Percentiles rank a stretch among this genome's conserved stretches.
Evolutionary conservation across 1,140 invertebrate species (phyloP).

Genomic region (Dendrolimus kikuchii): DNA sequence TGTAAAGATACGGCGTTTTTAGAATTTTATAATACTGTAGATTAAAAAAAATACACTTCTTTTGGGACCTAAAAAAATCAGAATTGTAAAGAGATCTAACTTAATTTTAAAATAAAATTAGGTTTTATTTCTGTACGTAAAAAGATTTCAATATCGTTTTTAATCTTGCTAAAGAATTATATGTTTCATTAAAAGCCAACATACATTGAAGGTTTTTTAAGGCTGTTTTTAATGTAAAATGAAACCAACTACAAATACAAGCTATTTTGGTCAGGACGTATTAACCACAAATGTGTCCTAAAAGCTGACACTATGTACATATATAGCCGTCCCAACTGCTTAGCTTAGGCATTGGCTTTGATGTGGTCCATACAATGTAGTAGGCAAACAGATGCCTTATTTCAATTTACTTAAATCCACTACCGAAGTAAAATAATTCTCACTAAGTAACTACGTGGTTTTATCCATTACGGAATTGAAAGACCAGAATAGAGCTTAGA

Average conservation of each 20-base stretch:
- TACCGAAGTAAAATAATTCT: neutral
- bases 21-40: too few relatives aligned
- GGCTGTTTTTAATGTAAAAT: constrained; percentile 61
- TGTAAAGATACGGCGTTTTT: too few relatives aligned
- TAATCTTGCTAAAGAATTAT: too few relatives aligned
- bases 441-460: neutral
- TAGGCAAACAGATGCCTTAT: constrained; percentile 32
- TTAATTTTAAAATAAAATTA: too few relatives aligned
- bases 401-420: constrained; percentile 18
- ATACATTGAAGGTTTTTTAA: constrained; percentile 30
- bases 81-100: too few relatives aligned
- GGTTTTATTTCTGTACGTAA: too few relatives aligned
- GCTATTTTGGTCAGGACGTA: constrained; percentile 19
- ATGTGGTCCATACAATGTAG: constrained; percentile 27
- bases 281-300: constrained; percentile 31
- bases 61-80: too few relatives aligned
- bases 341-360: constrained; percentile 21
- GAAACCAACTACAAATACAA: constrained; percentile 47
- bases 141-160: too few relatives aligned
- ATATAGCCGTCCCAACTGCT: neutral
- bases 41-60: too few relatives aligned
- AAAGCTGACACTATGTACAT: constrained; percentile 11
- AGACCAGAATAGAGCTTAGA: too few relatives aligned
- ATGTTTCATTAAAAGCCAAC: too few relatives aligned
- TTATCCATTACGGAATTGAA: too few relatives aligned